A percentile compares a stretch with the other conserved stretches of the same genome.
Conservation (phyloP, 1,140 invertebrate genomes). For the Zaprionus lachaisei region DNA sequence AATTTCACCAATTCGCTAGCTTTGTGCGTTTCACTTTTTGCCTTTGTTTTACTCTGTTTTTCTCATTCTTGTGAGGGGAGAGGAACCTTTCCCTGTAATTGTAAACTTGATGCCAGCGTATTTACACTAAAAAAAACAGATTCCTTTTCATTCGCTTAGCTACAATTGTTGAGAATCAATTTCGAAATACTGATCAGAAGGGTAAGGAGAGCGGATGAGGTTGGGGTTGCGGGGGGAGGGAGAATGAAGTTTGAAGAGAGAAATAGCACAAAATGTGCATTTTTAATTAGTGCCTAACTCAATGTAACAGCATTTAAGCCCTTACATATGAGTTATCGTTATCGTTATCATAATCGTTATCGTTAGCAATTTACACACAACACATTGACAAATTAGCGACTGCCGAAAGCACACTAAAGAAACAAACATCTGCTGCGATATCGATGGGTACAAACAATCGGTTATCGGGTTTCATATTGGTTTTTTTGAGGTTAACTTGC, state of each 20-base stretch:
- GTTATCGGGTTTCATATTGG: not conserved
- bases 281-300: slow-evolving; percentile 70
- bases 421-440: slow-evolving; percentile 27
- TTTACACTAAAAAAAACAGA: slow-evolving; percentile 37
- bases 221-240: not conserved
- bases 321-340: slow-evolving; percentile 40
- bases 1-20: slow-evolving; percentile 81
- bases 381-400: slow-evolving; percentile 42
- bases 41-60: slow-evolving; percentile 24
- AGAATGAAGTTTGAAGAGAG: slow-evolving; percentile 24
- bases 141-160: slow-evolving; percentile 19
- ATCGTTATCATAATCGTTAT: slow-evolving; percentile 32
- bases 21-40: slow-evolving; percentile 65
- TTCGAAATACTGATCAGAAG: slow-evolving; percentile 5
- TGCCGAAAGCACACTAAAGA: slow-evolving; percentile 39
- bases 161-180: slow-evolving; percentile 28
- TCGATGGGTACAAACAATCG: slow-evolving; percentile 1
- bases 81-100: slow-evolving; percentile 15
- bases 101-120: slow-evolving; percentile 41
- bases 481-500: not conserved
- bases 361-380: slow-evolving; percentile 44
- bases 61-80: slow-evolving; percentile 6
- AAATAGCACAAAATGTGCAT: slow-evolving; percentile 66
- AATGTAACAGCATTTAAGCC: slow-evolving; percentile 23
- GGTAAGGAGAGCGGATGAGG: not conserved